Base-by-base conservation (phyloP, 1,140 invertebrate species). In the Calosoma granatense region DNA sequence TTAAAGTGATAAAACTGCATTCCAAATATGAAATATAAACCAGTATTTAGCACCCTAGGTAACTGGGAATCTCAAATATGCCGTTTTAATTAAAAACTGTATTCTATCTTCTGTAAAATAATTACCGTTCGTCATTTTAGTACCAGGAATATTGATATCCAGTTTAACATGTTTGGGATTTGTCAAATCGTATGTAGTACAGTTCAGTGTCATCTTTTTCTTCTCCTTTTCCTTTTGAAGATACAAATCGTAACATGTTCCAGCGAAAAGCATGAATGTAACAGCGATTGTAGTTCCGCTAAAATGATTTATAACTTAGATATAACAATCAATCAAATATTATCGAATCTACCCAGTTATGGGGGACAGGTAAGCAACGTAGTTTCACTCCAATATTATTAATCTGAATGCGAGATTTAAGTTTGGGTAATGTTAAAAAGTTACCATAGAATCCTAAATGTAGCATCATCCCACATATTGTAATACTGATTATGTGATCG, bases 401-500 rank as follows among this genome's bases (percentile, higher is more conserved):
- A n/a, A n/a, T 53, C n/a, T 9, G 21, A 19, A 26, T 30, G 47
- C 52, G 1, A n/a, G n/a, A n/a, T n/a, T n/a, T n/a, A n/a, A n/a
- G n/a, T n/a, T n/a, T n/a, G n/a, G n/a, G n/a, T n/a, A n/a, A n/a
- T n/a, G n/a, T n/a, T n/a, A n/a, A n/a, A n/a, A n/a, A n/a, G n/a
- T n/a, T n/a, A 90, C 87, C 83, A 72, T 30, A 90, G 65, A 41
- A 81, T 76, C 70, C 80, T 82, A 71, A 90, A 90, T 1, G 85
- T 82, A 1, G 75, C 75, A 65, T 90, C 88, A 9, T 74, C 60
- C 59, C 77, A 80, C 62, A 87, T 80, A 54, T 81, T 72, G 63
- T 86, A 90, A 55, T 71, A 70, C 57, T 80, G 76, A 58, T 83
- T 79, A 53, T 83, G 85, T 26, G 84, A 81, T 39, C 85, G 79